Evolutionary conservation across 2,113 vertebrate species (phyloP).

Genomic region (Myiozetetes cayanensis): DNA sequence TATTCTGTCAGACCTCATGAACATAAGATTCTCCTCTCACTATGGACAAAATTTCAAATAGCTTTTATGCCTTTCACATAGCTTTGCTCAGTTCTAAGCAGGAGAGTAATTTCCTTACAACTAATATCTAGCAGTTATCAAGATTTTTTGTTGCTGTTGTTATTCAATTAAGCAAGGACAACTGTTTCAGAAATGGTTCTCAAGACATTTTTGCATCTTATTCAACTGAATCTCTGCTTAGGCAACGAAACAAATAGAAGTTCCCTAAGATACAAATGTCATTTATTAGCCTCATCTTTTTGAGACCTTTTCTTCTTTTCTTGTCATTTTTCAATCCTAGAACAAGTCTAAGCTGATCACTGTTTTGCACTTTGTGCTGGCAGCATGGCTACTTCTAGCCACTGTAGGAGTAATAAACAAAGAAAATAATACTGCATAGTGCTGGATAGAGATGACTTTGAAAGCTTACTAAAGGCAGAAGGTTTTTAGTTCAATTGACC

Average conservation of each 20-base stretch:
- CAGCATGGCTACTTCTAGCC: neutral
- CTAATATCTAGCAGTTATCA: neutral
- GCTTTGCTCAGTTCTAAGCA: neutral
- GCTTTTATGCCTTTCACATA: neutral
- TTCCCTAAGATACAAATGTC: neutral
- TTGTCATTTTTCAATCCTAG: neutral
- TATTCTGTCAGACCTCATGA: neutral
- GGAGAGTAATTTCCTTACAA: neutral
- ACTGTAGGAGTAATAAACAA: neutral
- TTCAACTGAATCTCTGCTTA: neutral
- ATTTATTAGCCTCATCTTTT: neutral
- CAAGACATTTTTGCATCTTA: neutral
- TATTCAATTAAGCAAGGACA: neutral
- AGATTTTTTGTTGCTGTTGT: neutral
- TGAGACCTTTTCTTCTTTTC: neutral
- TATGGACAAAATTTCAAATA: neutral
- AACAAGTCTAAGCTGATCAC: neutral
- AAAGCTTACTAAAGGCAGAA: neutral
- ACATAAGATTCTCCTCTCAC: neutral
- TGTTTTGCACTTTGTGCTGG: neutral
- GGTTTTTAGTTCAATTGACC: neutral
- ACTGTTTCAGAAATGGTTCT: neutral
- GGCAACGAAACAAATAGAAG: neutral
- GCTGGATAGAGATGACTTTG: neutral
- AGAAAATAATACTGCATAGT: neutral